Conservation (phyloP, 2,113 vertebrate genomes). For the Pterophyllum scalare region DNA sequence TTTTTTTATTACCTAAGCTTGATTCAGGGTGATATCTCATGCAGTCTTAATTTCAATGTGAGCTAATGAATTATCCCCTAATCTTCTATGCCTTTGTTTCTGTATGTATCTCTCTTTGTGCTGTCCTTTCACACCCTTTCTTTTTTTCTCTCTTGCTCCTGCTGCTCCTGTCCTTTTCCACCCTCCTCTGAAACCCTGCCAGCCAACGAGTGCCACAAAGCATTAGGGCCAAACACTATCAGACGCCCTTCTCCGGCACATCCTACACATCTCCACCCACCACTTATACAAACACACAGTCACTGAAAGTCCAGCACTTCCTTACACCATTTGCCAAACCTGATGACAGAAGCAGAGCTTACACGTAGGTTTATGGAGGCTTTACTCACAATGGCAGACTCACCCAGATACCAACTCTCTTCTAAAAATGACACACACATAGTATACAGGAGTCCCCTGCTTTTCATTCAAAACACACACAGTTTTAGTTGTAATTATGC, state of each 20-base stretch:
- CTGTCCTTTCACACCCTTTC: background rate
- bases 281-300: conserved; percentile 34
- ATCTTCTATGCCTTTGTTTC: conserved; percentile 50
- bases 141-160: conserved; percentile 28
- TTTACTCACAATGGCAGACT: conserved; percentile 64
- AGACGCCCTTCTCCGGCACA: conserved; percentile 67
- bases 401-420: conserved; percentile 34
- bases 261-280: conserved; percentile 50
- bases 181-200: conserved; percentile 72
- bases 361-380: conserved; percentile 57
- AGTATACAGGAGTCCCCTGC: conserved; percentile 9
- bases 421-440: conserved; percentile 13
- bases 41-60: conserved; percentile 35
- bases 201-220: conserved; percentile 74
- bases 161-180: conserved; percentile 61
- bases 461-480: conserved; percentile 52
- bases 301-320: conserved; percentile 40
- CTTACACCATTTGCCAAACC: conserved; percentile 70
- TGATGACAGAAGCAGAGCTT: conserved; percentile 65
- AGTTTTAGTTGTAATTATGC: conserved; percentile 42
- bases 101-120: conserved; percentile 18
- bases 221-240: conserved; percentile 72
- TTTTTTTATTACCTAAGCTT: conserved; percentile 16
- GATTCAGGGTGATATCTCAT: conserved; percentile 18
- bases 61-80: conserved; percentile 40